Evolutionary conservation across 1,140 invertebrate genomes (phyloP), one percentile per base, ranked within the genome.

Genomic region (Ooceraea biroi): DNA sequence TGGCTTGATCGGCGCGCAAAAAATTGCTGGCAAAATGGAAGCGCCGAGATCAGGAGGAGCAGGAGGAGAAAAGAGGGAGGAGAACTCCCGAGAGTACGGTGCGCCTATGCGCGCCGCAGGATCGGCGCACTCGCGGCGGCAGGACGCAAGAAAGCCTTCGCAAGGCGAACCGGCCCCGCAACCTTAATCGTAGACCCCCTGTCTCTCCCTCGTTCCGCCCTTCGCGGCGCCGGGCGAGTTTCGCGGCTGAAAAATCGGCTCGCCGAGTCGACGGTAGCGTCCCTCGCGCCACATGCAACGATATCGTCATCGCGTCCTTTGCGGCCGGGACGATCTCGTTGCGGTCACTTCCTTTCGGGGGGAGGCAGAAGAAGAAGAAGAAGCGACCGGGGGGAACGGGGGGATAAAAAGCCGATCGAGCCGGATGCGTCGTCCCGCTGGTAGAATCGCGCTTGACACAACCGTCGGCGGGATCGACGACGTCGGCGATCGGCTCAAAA

Each of bases 91-190:
- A 48, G 65, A 69, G 36, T 85, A 69, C 48, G 17, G 57, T 48
- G 74, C 55, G 50, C 69, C 17, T 44, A 44, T 76, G 60, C 41
- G 60, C 69, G 48, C 57, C 52, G 65, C 17, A 82, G 85, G 63
- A 84, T 84, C 50, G 41, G 22, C 57, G 82, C 84, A 84, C 85
- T 85, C 86, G 78, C 85, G 85, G n/a, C 52, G 52, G 14, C 66
- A 65, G 77, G 19, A 91, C 88, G 87, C 76, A 92, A 92, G 91
- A 91, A 91, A 92, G 85, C 88, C 89, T 92, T 92, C 89, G 88
- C 92, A 92, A 92, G 92, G 92, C 90, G 89, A 92, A 92, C 92
- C 92, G 85, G 91, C 90, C 90, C 52, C 80, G 83, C 72, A 84
- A 68, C 58, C 55, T 76, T 80, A 77, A 83, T 84, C 60, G 76